Evolutionary conservation across 2,888 invertebrate genomes (phyloP), one percentile per base, ranked within the genome.

Genomic region (Conomelus anceps): DNA sequence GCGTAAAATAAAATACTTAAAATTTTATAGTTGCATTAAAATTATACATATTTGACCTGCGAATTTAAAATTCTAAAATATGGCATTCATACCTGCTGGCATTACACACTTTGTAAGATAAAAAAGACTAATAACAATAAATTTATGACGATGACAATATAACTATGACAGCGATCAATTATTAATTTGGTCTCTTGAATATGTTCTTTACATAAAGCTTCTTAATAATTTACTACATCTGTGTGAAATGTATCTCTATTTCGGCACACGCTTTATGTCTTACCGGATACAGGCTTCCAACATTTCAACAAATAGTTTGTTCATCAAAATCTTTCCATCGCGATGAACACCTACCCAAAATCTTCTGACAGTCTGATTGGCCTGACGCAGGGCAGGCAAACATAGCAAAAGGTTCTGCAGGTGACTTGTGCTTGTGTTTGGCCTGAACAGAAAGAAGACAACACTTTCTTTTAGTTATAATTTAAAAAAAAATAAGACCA

Each of bases 271-370:
- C 22, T 23, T 22, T 85, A 20, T 86, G 29, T 20, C 24, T 85
- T 89, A 90, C 89, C 93, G 92, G 88, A 93, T 91, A 90, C 95
- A 96, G 0, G 97, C 96, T 93, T 98, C 98, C 90, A 99, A 95
- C 99, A 99, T 99, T 94, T 99, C 98, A 87, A 98, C 95, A 94
- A 99, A 98, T 89, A 99, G 95, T 94, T 99, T 99, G 94, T 99
- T 99, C 97, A 99, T 98, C 91, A 96, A 96, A 90, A 98, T 97
- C 93, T 97, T 96, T 6, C 98, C 97, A 91, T 98, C 98, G 92
- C 97, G 96, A 92, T 98, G 97, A 88, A 98, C 96, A 92, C 94
- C 95, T 85, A 96, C 95, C 99, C 99, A 99, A 94, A 98, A 99
- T 92, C 96, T 96, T 88, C 98, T 95, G 91, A 98, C 96, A 87